These are phyloP conservation scores for Eumeta japonica DNA, from an alignment of 1,140 invertebrate species.

Conservation along the genomic window DNA sequence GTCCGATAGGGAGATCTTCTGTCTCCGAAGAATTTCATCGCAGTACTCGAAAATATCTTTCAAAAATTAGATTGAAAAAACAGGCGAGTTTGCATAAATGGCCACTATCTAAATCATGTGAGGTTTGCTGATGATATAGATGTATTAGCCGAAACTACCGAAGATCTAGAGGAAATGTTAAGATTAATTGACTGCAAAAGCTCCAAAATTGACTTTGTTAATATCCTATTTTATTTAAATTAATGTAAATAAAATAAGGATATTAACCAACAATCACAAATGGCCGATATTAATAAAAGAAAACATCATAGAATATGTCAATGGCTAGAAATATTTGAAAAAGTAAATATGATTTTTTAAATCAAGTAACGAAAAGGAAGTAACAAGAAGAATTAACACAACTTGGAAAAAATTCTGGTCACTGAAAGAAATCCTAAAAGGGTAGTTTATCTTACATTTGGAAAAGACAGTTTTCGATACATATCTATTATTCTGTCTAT, in stretches of 20 bases:
- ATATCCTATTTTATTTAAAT: no score
- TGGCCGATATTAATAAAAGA: slow-evolving; percentile 4
- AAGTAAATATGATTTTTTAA: slow-evolving; percentile 10
- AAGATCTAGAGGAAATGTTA: slow-evolving; percentile 10
- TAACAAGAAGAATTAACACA: no score
- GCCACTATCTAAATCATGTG: slow-evolving; percentile 16
- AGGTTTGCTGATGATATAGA: slow-evolving; percentile 25
- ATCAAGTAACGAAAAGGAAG: slow-evolving; percentile 6
- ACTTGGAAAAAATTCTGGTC: no score
- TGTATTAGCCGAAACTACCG: slow-evolving; percentile 11
- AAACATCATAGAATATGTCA: no score
- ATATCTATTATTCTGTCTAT: slow-evolving; percentile 9
- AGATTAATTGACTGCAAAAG: slow-evolving; percentile 5
- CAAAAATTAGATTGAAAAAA: slow-evolving; percentile 14
- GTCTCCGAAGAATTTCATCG: slow-evolving; percentile 14
- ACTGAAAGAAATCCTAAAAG: no score
- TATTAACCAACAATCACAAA: no score
- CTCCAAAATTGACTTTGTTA: slow-evolving; percentile 8
- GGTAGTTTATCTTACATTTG: slow-evolving; percentile 5
- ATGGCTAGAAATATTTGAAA: slow-evolving; percentile 10
- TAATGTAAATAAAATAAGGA: slow-evolving; percentile 10
- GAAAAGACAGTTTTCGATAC: slow-evolving; percentile 11
- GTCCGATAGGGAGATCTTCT: slow-evolving; percentile 13
- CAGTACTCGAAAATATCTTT: slow-evolving; percentile 13
- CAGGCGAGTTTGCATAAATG: slow-evolving; percentile 14